Base-by-base conservation (phyloP, 92 coral and sea anemone species). In the Phenganax subtilis region DNA sequence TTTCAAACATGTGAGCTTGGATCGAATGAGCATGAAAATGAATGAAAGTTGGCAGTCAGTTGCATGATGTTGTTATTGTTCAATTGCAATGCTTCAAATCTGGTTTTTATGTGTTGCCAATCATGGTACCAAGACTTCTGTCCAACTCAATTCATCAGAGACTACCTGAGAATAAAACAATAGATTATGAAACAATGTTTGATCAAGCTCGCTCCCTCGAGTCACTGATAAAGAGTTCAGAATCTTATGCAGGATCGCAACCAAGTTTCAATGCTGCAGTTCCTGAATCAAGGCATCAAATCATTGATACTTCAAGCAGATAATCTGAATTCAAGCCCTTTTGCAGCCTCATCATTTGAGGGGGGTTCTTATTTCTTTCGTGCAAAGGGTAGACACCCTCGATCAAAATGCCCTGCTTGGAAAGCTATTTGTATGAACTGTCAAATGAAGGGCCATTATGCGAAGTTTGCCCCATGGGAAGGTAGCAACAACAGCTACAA, bases 401-500 rank as follows among this genome's bases (percentile, higher is more conserved):
- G 85, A 8, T 84, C 86, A 7, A 87, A 69, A 75, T 86, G 86
- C 12, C 77, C 81, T 30, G 86, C 86, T 78, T 58, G 20, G 51
- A 28, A 73, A 74, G 91, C 60, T 77, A 86, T 37, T 85, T 81
- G 75, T 80, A 86, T 4, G 80, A 86, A 77, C 87, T 88, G 51
- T 84, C 89, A 51, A 25, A 78, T 64, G 79, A 80, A 62, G 81
- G 77, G 62, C 25, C 80, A 8, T 7, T 77, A 73, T 69, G 71
- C 20, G 54, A 76, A 56, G 81, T 54, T 11, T 54, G 65, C 25
- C 62, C 25, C 62, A 51, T 15, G 52, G 74, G 12, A 69, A 69
- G 71, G 7, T 44, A 69, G 51, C 74, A 10, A 69, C 51, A 51
- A 57, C 17, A 12, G 53, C 28, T 20, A 80, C 72, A 84, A 81